Conservation (phyloP, 2,113 vertebrate species). For the Heterotis niloticus region DNA sequence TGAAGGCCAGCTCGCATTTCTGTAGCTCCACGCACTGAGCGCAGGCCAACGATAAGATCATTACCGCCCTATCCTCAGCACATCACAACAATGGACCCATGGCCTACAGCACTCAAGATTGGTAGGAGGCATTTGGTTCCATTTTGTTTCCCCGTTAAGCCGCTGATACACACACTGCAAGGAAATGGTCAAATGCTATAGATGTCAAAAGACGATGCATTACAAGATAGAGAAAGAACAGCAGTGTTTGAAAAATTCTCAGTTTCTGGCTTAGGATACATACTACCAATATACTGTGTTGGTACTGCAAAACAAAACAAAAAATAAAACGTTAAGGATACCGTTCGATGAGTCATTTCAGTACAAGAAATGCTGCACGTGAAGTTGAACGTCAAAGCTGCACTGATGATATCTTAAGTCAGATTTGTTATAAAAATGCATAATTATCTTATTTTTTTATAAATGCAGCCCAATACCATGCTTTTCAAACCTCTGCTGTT, state of each 20-base stretch:
- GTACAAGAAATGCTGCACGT: too few relatives aligned
- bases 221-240: neutral
- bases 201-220: neutral
- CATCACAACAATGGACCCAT: neutral
- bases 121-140: neutral
- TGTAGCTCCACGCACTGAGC: neutral
- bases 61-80: neutral
- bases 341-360: too few relatives aligned
- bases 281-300: too few relatives aligned
- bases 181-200: neutral
- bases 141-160: neutral
- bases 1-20: slow-evolving; percentile 2
- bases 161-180: neutral
- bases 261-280: neutral
- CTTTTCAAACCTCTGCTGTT: too few relatives aligned
- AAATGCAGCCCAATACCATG: too few relatives aligned
- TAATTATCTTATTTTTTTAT: too few relatives aligned
- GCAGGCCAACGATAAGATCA: neutral
- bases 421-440: too few relatives aligned
- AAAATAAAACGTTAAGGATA: too few relatives aligned
- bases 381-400: too few relatives aligned
- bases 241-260: neutral
- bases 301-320: too few relatives aligned
- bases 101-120: neutral
- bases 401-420: too few relatives aligned